A percentile compares a stretch with the other conserved stretches of the same genome.
Conservation (phyloP, 2,113 vertebrate genomes). For the Pomatorhinus ruficollis region DNA sequence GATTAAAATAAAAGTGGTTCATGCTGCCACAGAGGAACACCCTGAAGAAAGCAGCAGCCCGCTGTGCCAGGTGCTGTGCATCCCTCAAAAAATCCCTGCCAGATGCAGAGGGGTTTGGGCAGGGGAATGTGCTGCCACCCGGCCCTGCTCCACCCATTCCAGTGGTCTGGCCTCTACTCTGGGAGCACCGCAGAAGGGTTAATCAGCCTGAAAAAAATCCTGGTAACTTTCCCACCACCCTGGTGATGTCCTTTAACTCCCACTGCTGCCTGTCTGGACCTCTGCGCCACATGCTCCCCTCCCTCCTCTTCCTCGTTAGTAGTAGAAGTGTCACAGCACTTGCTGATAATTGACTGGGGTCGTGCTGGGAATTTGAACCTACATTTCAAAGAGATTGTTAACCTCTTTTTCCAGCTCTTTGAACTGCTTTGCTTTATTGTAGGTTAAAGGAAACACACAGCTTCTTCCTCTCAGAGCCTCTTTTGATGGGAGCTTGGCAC, state of each 20-base stretch:
- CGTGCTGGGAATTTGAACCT: constrained; percentile 23
- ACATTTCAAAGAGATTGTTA: constrained; percentile 44
- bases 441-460: background rate
- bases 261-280: rapidly evolving
- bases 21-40: background rate
- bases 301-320: background rate
- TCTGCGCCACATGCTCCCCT: background rate
- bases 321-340: background rate
- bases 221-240: background rate
- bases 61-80: rapidly evolving
- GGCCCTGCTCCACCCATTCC: background rate
- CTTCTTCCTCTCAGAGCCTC: background rate
- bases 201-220: background rate
- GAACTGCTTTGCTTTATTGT: background rate
- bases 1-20: background rate
- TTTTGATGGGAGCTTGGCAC: background rate
- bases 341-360: constrained; percentile 17
- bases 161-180: background rate
- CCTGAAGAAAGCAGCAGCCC: background rate
- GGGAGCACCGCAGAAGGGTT: background rate
- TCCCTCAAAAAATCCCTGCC: background rate
- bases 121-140: background rate
- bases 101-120: background rate
- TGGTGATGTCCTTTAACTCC: background rate
- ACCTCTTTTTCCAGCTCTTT: constrained; percentile 47